Evolutionary conservation across 2,113 vertebrate genomes (phyloP), one percentile per base, ranked within the genome.

Genomic region (Limanda limanda): DNA sequence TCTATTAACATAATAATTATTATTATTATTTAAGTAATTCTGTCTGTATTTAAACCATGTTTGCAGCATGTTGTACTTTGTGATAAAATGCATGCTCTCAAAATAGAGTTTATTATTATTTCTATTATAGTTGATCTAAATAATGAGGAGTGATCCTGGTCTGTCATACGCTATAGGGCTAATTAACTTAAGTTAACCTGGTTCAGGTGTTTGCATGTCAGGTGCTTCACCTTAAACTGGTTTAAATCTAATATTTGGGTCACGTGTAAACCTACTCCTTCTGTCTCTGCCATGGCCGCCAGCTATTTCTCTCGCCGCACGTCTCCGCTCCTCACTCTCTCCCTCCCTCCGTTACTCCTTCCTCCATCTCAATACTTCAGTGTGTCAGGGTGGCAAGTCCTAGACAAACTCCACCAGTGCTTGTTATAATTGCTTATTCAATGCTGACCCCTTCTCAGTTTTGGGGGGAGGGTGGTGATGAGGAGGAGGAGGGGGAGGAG

Each of bases 371-470:
- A 96, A 95, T 95, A 95, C 96, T 95, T 94, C 92, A 94, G 95
- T 95, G 95, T 97, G n/a, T 90, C 95, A 94, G 95, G 94, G 95
- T 95, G 94, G 94, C 94, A 94, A 51, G 95, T 95, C 95, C 95
- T 95, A 96, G 95, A 95, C 97, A 96, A 97, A 97, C 96, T 95
- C 94, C 94, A 94, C 95, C 94, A 95, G 95, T 92, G 94, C 94
- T 95, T 95, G 95, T 96, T 96, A 96, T 97, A 96, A 97, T 96
- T 97, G 95, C 95, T 97, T 96, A 97, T 97, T 97, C 95, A 97
- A 95, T 94, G 94, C 94, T 95, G 93, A 96, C 94, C 96, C 95
- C 95, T 95, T 95, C 95, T 96, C 95, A 88, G 94, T 96, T 84
- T 79, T 18, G 14, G 51, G 76, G 75, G 55, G 78, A 71, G 54